These are phyloP conservation scores for Anoplius nigerrimus DNA, from an alignment of 2,888 invertebrate genomes.

Conservation along the genomic window DNA sequence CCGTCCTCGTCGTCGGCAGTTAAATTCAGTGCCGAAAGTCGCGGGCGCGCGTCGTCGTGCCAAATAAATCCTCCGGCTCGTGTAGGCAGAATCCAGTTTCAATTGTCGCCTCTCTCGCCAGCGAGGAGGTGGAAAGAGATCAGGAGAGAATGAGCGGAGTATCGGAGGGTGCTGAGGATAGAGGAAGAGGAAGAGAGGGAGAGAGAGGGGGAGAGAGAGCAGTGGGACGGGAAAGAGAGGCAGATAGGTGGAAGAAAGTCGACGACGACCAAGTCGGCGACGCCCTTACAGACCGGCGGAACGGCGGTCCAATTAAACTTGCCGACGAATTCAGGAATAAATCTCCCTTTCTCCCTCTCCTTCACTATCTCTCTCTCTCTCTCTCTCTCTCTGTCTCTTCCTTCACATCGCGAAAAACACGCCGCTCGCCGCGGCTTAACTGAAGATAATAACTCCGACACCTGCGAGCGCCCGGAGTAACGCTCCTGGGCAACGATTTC, in stretches of 20 bases:
- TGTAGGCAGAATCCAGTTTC: constrained; percentile 47
- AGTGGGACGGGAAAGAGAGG: neutral
- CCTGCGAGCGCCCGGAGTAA: neutral
- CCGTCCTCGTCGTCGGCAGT: neutral
- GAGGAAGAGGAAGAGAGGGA: neutral
- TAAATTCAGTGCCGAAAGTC: neutral
- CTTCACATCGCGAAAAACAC: constrained; percentile 34
- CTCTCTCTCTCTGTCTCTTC: neutral
- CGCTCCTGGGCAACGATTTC: constrained; percentile 46
- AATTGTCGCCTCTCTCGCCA: constrained; percentile 47
- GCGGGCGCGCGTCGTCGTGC: constrained; percentile 17
- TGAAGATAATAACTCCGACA: constrained; percentile 29
- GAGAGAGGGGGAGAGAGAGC: neutral
- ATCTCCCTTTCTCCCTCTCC: constrained; percentile 37
- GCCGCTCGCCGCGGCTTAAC: constrained; percentile 2
- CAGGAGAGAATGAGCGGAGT: neutral
- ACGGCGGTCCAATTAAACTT: constrained; percentile 61
- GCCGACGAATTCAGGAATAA: constrained; percentile 56
- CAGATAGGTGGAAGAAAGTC: constrained; percentile 42
- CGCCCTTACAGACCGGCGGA: constrained; percentile 32
- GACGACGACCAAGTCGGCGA: constrained; percentile 25
- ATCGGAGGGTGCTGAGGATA: neutral
- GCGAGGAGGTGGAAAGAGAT: neutral
- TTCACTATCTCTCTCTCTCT: neutral
- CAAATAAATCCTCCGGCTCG: constrained; percentile 38